A percentile compares a stretch with the other conserved stretches of the same genome.
Conservation (phyloP, 2,888 invertebrate species). For the Xiphydria camelus region DNA sequence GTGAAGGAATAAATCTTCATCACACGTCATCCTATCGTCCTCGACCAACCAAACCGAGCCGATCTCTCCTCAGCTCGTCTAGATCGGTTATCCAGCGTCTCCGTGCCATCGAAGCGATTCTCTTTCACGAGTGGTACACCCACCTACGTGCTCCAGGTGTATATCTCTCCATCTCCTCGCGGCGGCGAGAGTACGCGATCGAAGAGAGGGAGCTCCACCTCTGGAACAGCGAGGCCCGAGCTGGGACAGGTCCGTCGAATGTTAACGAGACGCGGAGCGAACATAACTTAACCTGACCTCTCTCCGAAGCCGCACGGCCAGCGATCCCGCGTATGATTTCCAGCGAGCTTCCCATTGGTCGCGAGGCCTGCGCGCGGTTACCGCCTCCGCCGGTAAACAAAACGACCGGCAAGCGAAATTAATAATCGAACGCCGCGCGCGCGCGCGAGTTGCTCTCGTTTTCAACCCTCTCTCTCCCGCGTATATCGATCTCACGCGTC, state of each 20-base stretch:
- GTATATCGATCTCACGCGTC: too few relatives aligned
- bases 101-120: too few relatives aligned
- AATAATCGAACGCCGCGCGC: constrained; percentile 2
- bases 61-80: too few relatives aligned
- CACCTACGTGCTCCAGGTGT: neutral
- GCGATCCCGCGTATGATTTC: constrained; percentile 55
- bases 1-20: too few relatives aligned
- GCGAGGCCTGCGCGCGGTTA: constrained; percentile 34
- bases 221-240: constrained; percentile 36
- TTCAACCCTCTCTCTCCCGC: neutral
- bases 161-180: neutral
- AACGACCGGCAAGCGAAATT: constrained; percentile 28
- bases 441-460: neutral
- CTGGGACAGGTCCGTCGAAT: constrained; percentile 53
- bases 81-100: too few relatives aligned
- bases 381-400: constrained; percentile 45
- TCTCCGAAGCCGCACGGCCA: constrained; percentile 38
- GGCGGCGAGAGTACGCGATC: constrained; percentile 23
- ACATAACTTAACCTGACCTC: constrained; percentile 47
- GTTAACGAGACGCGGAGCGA: constrained; percentile 46
- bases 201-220: constrained; percentile 45
- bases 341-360: constrained; percentile 47
- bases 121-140: too few relatives aligned
- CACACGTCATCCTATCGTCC: too few relatives aligned
- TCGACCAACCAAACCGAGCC: too few relatives aligned